Evolutionary conservation across 2,113 vertebrate genomes (phyloP), one percentile per base, ranked within the genome.

Genomic region (Asarcornis scutulata): DNA sequence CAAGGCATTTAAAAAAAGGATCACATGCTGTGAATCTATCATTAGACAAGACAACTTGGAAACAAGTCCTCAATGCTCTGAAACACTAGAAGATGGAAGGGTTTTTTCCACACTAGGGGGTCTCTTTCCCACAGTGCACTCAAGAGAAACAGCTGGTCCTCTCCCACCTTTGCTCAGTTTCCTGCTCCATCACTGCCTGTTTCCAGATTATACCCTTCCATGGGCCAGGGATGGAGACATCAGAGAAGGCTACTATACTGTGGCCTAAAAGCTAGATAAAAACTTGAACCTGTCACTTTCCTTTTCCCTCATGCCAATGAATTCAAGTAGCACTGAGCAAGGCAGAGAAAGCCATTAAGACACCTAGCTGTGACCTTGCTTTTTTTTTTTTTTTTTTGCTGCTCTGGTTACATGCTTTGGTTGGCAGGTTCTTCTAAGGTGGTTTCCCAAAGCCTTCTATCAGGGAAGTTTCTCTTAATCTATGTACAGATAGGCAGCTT

Each of bases 1-100:
- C 71, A 91, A 93, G 91, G 9, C 32, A 26, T 85, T 94, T 87
- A 13, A 73, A 79, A 91, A 91, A 95, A 67, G n/a, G 31, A 42
- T 73, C 2, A 0, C 50, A 34, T 78, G 36, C 31, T 91, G 81
- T 40, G 84, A 93, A 64, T 73, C n/a, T 80, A 3, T 84, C 88
- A 34, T 10, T 92, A 78, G 55, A 29, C 29, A 68, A 0, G 0
- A 55, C 3, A 3, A 31, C 44, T 59, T 48, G 67, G 62, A 88
- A 77, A 81, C 5, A 21, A 79, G 58, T 55, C 67, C 17, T 73
- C 50, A 63, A 17, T 38, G 81, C 17, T 11, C 22, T 48, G 76
- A 90, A 91, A 79, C 27, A 73, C 14, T 48, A 44, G 15, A 72
- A 66, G 67, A 60, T 60, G 38, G 17, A 75, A 71, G 15, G 13